Evolutionary conservation across 2,888 invertebrate genomes (phyloP), one percentile per base, ranked within the genome.

Genomic region (Oegoconia quadripuncta): DNA sequence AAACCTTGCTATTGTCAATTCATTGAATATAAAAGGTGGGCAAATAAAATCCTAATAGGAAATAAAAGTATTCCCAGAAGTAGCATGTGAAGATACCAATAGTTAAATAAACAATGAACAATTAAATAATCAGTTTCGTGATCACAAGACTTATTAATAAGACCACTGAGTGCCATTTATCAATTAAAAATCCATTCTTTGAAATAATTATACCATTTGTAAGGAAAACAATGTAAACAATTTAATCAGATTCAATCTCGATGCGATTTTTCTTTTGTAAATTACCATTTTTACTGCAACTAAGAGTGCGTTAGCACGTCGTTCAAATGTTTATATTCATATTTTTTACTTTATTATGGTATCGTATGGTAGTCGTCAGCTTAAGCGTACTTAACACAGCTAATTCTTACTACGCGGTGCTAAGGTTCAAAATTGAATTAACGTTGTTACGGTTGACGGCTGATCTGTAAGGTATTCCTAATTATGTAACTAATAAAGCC

Each of bases 21-120:
- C 34, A 44, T 35, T 44, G 29, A 40, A 50, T 41, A 36, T n/a
- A n/a, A n/a, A 42, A 44, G 25, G 27, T 36, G n/a, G n/a, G n/a
- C n/a, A n/a, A 30, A 48, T 46, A 39, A 50, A 48, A 48, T 42
- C 41, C 39, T 42, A 40, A 39, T 39, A 29, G 25, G 37, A 42
- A 41, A 36, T 34, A 43, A 43, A 45, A 36, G 39, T 34, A 28
- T 48, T 44, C 44, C 34, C 33, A 46, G 30, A 37, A 32, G 25
- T 32, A 35, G 38, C 30, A 18, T 39, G 25, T 34, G 28, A 47
- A 35, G 44, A 45, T 35, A 13, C 22, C 6, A 27, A 33, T 14
- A 33, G 35, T 36, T 30, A 31, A 27, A 15, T 39, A 36, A n/a
- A 41, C 41, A 41, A 41, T 37, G 41, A 20, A 25, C 13, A 28